Base-by-base conservation (phyloP, 2,797 vertebrate genomes). In the Austrolebias charrua region DNA sequence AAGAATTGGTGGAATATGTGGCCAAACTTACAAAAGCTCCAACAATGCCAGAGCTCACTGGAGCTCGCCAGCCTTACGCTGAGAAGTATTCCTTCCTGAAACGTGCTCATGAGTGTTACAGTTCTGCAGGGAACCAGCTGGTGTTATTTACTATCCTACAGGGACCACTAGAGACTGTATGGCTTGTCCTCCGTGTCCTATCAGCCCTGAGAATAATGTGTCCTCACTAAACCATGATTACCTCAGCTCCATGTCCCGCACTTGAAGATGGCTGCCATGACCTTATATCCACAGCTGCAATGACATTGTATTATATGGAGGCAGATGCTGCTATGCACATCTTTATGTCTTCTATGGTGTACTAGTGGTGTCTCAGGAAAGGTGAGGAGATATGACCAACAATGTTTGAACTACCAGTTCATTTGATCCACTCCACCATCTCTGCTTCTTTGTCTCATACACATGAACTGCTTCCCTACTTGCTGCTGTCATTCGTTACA, bases 131-230 rank as follows among this genome's bases (percentile, higher is more conserved):
- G 50, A 50, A 65, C 66, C 59, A 72, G 55, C 83, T 60, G 51
- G 35, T 46, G 60, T 82, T 89, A 86, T 87, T 84, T 85, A 87
- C 76, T 66, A 44, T 64, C 67, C 68, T 58, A 64, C 61, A 60
- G 64, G 63, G 83, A 72, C 81, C 76, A 83, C 54, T 54, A 48
- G 52, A 69, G 69, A 79, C 50, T 79, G 79, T 76, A 83, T 64
- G 60, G 82, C 55, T 63, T 42, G 69, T 68, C 77, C 72, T 68
- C 66, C 35, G 65, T 35, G 69, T 65, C 64, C 75, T 62, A 73
- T 82, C 81, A 74, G 57, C 72, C 69, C 70, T 65, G 55, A 61
- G 59, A 65, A 67, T 83, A 74, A 86, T 87, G 55, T 69, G 84
- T 62, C 58, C 62, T 78, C 86, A 75, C 78, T 80, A 79, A 86